Conservation (phyloP, 2,797 vertebrate species). For the Neosalanx taihuensis region DNA sequence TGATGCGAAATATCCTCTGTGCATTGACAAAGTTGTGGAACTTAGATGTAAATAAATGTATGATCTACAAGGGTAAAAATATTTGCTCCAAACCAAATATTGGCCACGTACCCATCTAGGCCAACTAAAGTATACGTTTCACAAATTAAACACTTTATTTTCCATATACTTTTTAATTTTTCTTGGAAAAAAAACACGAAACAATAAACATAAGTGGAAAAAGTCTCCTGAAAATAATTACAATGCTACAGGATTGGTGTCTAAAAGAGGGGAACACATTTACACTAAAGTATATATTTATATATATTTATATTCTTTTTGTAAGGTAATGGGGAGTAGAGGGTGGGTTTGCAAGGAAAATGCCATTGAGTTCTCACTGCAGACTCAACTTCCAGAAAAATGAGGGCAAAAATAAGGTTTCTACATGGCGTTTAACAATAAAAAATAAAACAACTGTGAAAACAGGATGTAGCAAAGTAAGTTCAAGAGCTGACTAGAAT, state of each 20-base stretch:
- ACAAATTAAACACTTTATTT: conserved; percentile 24
- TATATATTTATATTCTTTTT: conserved; percentile 73
- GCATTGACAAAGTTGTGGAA: too few species aligned
- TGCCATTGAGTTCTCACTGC: conserved; percentile 45
- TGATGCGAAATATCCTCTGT: too few species aligned
- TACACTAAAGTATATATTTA: conserved; percentile 78
- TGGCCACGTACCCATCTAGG: neutral
- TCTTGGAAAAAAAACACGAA: conserved; percentile 78
- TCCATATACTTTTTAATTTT: conserved; percentile 61
- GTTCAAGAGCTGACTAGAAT: conserved; percentile 52
- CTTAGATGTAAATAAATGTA: too few species aligned
- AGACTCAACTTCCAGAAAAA: conserved; percentile 56
- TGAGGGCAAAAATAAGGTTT: conserved; percentile 47
- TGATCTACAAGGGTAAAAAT: too few species aligned
- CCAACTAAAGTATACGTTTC: conserved; percentile 1
- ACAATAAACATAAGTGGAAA: conserved; percentile 67
- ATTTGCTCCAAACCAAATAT: too few species aligned
- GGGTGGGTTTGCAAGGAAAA: conserved; percentile 42
- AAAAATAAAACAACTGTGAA: conserved; percentile 51
- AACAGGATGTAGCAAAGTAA: conserved; percentile 61
- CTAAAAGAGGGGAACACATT: conserved; percentile 74
- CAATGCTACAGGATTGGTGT: conserved; percentile 75
- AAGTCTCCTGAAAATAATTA: conserved; percentile 78
- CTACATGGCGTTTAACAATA: conserved; percentile 55
- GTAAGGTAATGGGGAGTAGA: conserved; percentile 58